Evolutionary conservation across 2,797 vertebrate species (phyloP).

Genomic region (Hoplostethus atlanticus): DNA sequence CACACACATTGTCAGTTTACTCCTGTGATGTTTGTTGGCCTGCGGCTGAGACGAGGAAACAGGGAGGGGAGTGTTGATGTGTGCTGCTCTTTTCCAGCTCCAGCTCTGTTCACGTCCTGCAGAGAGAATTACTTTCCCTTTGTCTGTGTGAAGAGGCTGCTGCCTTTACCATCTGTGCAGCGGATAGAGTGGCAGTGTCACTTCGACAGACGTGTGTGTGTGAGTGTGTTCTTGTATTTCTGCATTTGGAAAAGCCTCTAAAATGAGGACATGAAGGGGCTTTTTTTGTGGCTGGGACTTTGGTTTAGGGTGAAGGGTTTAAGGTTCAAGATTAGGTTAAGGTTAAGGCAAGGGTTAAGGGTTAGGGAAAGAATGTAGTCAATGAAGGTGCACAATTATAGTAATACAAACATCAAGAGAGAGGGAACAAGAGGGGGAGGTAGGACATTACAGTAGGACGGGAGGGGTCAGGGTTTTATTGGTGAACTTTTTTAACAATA

Average conservation of each 20-base stretch:
- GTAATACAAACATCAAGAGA: not conserved
- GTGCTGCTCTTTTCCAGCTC: conserved; percentile 73
- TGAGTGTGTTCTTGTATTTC: not conserved
- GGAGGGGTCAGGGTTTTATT: not conserved
- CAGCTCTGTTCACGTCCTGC: conserved; percentile 73
- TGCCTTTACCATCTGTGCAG: conserved; percentile 80
- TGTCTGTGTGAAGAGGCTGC: conserved; percentile 76
- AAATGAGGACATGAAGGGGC: conserved; percentile 34
- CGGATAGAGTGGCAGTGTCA: conserved; percentile 52
- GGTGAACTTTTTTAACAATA: conserved; percentile 7
- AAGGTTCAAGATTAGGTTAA: not conserved
- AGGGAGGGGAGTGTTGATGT: conserved; percentile 73
- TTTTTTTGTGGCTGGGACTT: conserved; percentile 8
- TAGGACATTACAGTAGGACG: conserved; percentile 10
- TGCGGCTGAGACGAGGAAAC: conserved; percentile 71
- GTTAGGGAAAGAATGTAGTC: too few species aligned
- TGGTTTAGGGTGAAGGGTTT: not conserved
- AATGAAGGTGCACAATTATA: not conserved
- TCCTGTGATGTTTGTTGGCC: conserved; percentile 77
- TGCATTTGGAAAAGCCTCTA: conserved; percentile 26
- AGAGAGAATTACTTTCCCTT: conserved; percentile 82
- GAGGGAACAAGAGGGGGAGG: not conserved
- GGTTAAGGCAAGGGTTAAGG: not conserved
- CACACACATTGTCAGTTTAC: conserved; percentile 71
- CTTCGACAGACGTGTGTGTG: conserved; percentile 21